Conservation (phyloP, 2,113 vertebrate genomes). For the Pongo pygmaeus region DNA sequence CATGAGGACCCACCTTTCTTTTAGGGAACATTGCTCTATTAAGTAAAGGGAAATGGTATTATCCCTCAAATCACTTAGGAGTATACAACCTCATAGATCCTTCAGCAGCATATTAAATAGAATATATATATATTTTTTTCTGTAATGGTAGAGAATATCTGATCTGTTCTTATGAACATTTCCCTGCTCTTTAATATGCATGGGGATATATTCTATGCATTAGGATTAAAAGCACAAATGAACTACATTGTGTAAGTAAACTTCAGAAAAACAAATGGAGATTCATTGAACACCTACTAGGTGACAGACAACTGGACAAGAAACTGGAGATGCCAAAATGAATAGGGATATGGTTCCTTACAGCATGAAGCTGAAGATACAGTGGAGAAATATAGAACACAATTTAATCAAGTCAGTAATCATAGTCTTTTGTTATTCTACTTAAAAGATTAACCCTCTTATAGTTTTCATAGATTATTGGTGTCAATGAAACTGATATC, state of each 20-base stretch:
- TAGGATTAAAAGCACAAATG: neutral
- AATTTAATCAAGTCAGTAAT: neutral
- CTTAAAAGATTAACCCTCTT: neutral
- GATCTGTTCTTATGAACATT: neutral
- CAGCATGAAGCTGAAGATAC: neutral
- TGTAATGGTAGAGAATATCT: neutral
- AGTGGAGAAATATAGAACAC: neutral
- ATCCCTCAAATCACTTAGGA: neutral
- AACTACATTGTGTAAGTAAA: neutral
- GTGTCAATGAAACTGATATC: neutral
- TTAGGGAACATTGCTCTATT: neutral
- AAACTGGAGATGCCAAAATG: neutral
- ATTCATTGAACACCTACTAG: neutral
- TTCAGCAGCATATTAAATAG: neutral
- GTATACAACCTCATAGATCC: neutral
- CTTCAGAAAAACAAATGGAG: neutral
- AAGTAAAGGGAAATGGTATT: neutral
- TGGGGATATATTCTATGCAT: neutral
- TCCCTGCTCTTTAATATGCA: neutral
- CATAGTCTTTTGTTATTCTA: neutral
- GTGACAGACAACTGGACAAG: neutral
- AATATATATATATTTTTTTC: neutral
- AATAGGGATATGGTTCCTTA: rapidly evolving
- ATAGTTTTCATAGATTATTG: neutral
- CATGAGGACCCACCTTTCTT: neutral